Evolutionary conservation across 2,888 invertebrate species (phyloP), one percentile per base, ranked within the genome.

Genomic region (Bedellia somnulentella): DNA sequence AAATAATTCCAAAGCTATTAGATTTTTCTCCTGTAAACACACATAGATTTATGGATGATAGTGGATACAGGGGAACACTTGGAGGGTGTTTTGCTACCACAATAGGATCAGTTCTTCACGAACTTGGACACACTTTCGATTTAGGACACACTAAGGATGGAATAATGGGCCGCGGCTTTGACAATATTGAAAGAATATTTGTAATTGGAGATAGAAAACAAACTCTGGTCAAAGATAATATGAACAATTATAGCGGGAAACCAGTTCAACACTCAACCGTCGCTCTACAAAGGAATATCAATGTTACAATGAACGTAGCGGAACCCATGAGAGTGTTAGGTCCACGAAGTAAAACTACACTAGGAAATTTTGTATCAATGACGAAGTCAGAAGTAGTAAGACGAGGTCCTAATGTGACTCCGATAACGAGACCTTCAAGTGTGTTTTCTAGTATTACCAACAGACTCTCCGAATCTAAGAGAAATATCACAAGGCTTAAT

Each of bases 81-180:
- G 92, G 91, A 35, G 91, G 89, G 17, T 93, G 93, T 54, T 91
- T 88, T 61, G 87, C 93, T 10, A 93, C 94, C 4, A 93, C 93
- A 11, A 66, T 97, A 23, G 96, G 96, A 10, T 88, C 93, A 10
- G 87, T 91, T 5, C 85, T 93, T 23, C 97, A 97, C 58, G 97
- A 97, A 76, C 77, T 97, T 27, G 92, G 92, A 10, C 97, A 97
- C 56, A 91, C 91, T 1, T 93, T 97, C 58, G 93, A 95, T 63
- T 79, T 97, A 33, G 95, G 93, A 1, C 96, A 97, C 55, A 89
- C 93, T 0, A 81, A 83, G 43, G 83, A 87, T 42, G 96, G 96
- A 11, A 89, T 97, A 34, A 97, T 97, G 97, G 92, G 91, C 24
- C 81, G 87, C 52, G 93, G 91, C 24, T 93, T 92, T 54, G 90